Percentiles rank a stretch among this genome's conserved stretches.
Conservation (phyloP, 2,888 invertebrate genomes). For the Eurytoma adleriae region DNA sequence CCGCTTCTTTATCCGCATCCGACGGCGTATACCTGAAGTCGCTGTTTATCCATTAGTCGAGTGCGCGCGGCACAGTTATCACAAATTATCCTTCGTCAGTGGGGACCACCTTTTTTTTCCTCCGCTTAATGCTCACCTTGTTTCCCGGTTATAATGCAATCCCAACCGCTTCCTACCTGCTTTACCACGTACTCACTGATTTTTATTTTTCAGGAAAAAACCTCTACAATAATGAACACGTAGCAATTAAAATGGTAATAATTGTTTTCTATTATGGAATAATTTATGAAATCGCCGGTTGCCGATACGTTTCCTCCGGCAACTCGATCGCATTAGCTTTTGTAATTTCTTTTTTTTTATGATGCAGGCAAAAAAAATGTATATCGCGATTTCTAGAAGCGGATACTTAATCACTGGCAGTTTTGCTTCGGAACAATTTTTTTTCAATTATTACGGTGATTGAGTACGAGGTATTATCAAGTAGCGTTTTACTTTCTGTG, state of each 20-base stretch:
- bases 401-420: no score
- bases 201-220: slow-evolving; percentile 91
- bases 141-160: background rate
- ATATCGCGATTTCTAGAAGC: no score
- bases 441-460: no score
- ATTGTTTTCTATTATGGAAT: slow-evolving; percentile 24
- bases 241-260: slow-evolving; percentile 98
- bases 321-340: no score
- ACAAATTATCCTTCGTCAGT: slow-evolving; percentile 10
- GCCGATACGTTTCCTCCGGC: background rate
- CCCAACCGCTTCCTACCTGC: background rate
- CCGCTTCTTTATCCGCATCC: slow-evolving; percentile 4
- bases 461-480: no score
- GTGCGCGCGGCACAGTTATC: background rate
- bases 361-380: no score
- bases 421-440: no score
- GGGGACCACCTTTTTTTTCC: background rate
- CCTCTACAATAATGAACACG: slow-evolving; percentile 99
- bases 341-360: no score
- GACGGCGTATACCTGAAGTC: slow-evolving; percentile 15
- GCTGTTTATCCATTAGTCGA: slow-evolving; percentile 30
- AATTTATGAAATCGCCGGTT: slow-evolving; percentile 7
- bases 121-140: background rate
- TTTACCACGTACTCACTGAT: slow-evolving; percentile 17
- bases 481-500: no score